A percentile compares a stretch with the other conserved stretches of the same genome.
Conservation (phyloP, 2,797 vertebrate genomes). For the Tadarida brasiliensis region DNA sequence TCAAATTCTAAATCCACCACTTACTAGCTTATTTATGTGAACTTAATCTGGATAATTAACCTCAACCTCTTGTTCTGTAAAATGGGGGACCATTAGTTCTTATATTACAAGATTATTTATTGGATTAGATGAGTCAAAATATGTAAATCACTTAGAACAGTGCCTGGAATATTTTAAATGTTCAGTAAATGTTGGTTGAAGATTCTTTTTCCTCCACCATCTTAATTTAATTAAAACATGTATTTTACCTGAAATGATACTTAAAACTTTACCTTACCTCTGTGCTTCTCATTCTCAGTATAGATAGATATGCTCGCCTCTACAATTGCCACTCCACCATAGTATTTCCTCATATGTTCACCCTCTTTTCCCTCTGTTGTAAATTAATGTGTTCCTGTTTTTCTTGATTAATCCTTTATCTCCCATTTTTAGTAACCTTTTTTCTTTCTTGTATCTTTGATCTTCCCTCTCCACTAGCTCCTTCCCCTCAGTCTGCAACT, state of each 20-base stretch:
- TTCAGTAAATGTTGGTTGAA: not conserved
- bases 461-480: not conserved
- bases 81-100: not conserved
- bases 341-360: not conserved
- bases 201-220: not conserved
- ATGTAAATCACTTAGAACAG: constrained; percentile 4
- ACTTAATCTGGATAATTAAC: not conserved
- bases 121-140: not conserved
- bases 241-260: not conserved
- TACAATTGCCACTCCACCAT: not conserved
- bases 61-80: constrained; percentile 8
- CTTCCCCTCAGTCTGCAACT: not conserved
- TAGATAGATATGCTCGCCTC: not conserved
- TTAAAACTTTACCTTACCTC: not conserved
- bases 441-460: not conserved
- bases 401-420: not conserved
- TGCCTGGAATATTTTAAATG: not conserved
- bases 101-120: constrained; percentile 7
- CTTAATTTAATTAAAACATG: constrained; percentile 2
- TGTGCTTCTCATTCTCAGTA: not conserved
- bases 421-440: not conserved
- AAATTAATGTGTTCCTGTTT: not conserved
- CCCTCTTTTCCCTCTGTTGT: not conserved
- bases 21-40: constrained; percentile 3
- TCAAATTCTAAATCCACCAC: not conserved